Base-by-base conservation (phyloP, 2,888 invertebrate species). In the Eucera pruinosa region DNA sequence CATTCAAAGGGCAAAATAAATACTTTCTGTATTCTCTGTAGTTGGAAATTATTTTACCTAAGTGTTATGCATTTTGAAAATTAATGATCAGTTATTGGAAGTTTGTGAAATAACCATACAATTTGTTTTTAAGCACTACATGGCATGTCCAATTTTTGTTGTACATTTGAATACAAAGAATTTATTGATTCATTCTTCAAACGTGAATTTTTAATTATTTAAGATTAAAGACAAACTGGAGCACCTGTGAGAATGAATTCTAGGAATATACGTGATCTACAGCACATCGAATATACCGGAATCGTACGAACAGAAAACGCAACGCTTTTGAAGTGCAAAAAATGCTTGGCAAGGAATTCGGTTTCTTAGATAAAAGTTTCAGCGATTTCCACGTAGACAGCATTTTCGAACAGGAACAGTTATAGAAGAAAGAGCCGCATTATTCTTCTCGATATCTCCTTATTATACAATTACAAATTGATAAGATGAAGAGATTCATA, bases 201-300 rank as follows among this genome's bases (percentile, higher is more conserved):
- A 23, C 20, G 15, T 23, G 55, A 23, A 55, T 55, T 54, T 13
- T 33, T 20, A 33, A 30, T 33, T 55, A 23, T 55, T 36, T 20
- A 20, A 27, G n/a, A 57, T 27, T 18, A 41, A 2, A 41, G n/a
- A 57, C 7, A n/a, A 11, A 41, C 2, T 41, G 18, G 4, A 33
- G 33, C 33, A 33, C 33, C 33, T 7, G 33, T 5, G n/a, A 20
- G 20, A 39, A 43, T 58, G 41, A 58, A 58, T 58, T 58, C 27
- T 7, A 18, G 18, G 57, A 57, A 58, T 18, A 11, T 11, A 18
- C 3, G 39, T n/a, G 39, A 41, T 57, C 52, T 15, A 57, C n/a
- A 43, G 25, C n/a, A 23, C 25, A 27, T 13, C 2, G 25, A 11
- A 43, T 43, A 43, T 27, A 18, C 27, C 13, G 58, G 13, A 25